Base-by-base conservation (phyloP, 2,888 invertebrate species). In the Acheta domesticus region DNA sequence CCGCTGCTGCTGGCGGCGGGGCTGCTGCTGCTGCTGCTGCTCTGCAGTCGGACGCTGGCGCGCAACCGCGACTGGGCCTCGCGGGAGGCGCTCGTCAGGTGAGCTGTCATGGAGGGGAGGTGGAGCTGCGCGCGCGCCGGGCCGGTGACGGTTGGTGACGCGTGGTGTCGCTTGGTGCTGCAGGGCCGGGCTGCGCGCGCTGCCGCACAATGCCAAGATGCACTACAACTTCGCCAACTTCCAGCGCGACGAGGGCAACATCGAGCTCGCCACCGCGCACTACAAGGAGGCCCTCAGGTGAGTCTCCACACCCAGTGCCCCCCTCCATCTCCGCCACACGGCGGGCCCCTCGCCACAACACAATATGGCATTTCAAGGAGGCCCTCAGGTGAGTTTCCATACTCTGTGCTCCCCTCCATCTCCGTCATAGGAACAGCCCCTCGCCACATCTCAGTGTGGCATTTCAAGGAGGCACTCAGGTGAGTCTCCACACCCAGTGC, bases 221-320 rank as follows among this genome's bases (percentile, higher is more conserved):
- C 95, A 96, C 88, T 96, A 95, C 89, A 96, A 96, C 88, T 95
- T 93, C 85, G 96, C 93, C 76, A 96, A 96, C 89, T 93, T 93
- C 86, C 89, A 94, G 83, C 91, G 94, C 86, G 95, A 96, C 86
- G 89, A 91, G 76, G 92, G 93, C 74, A 90, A 92, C 84, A 91
- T 91, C 80, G 92, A 92, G 83, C 89, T 90, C 82, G 95, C 96
- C 36, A 91, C 93, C 83, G 88, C 90, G 83, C 95, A 95, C 87
- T 96, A 96, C 87, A 91, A 91, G 84, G 91, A 91, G 85, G 94
- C 96, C 48, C 87, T 96, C 78, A 91, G 91, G 96, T 95, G 87
- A 89, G 91, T 88, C 82, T 73, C n/a, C 5, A 5, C 36, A 36
- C 3, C 0, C 36, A 36, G 74, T 73, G n/a, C 48, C 12, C 0